These are phyloP conservation scores for Ceratina calcarata DNA, from an alignment of 1,140 invertebrate genomes.

Conservation along the genomic window DNA sequence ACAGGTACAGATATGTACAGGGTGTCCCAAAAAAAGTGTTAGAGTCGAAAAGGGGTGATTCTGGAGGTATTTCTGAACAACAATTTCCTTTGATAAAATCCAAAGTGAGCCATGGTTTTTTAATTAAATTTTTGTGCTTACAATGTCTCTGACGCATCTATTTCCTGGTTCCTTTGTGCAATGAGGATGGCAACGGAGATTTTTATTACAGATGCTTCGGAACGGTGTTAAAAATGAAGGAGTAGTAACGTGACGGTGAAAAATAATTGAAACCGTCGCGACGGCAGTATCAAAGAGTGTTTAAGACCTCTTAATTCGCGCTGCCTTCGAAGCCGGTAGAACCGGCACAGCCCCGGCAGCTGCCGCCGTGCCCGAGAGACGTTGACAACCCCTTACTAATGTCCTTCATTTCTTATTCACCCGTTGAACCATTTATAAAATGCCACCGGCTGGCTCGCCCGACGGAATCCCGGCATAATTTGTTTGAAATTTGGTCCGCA, in stretches of 20 bases:
- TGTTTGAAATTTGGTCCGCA: slow-evolving; percentile 69
- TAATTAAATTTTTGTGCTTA: neutral
- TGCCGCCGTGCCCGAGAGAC: slow-evolving; percentile 46
- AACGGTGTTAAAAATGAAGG: slow-evolving; percentile 56
- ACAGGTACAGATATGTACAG: no score
- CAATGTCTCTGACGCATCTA: neutral
- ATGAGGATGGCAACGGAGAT: neutral
- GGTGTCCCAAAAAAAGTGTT: no score
- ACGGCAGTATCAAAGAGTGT: slow-evolving; percentile 70
- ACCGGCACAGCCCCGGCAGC: slow-evolving; percentile 37
- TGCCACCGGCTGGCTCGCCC: slow-evolving; percentile 55
- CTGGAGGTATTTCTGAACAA: no score
- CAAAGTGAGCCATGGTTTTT: no score
- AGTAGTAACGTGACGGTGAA: slow-evolving; percentile 52
- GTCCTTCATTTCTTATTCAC: slow-evolving; percentile 66
- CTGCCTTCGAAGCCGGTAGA: slow-evolving; percentile 43
- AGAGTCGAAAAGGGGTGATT: no score
- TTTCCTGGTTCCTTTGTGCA: neutral
- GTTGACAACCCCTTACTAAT: slow-evolving; percentile 70
- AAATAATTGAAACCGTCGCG: slow-evolving; percentile 64
- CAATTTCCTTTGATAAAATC: no score
- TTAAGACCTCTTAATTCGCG: slow-evolving; percentile 69
- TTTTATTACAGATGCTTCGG: slow-evolving; percentile 52
- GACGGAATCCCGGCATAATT: slow-evolving; percentile 62
- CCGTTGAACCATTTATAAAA: slow-evolving; percentile 64